Evolutionary conservation across 2,797 vertebrate genomes (phyloP), one percentile per base, ranked within the genome.

Genomic region (Gobio occitaniae): DNA sequence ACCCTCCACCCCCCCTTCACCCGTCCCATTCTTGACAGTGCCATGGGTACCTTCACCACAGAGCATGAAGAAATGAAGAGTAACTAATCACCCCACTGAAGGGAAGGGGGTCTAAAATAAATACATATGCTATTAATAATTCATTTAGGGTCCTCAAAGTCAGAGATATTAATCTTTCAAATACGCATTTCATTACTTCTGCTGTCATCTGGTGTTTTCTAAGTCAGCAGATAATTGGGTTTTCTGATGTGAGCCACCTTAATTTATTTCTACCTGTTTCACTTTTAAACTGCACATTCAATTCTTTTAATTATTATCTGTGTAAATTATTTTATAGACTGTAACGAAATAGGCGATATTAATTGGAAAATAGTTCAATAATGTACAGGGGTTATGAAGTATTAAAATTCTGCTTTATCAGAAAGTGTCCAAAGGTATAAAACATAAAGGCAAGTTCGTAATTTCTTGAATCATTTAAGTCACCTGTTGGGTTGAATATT

Each of bases 141-240:
- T 86, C 47, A 85, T 79, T 78, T 76, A 78, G 36, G 56, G 52
- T 87, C 76, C 72, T 90, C 87, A 90, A 90, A 89, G 87, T 89
- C 81, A 92, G 90, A 88, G 90, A 88, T 91, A 94, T 92, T 90
- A 90, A 93, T 91, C 87, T 93, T 93, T 92, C 89, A 92, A 85
- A 85, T 12, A 76, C 70, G 29, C 38, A 78, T 90, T 92, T 93
- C 88, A 87, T 91, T 88, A 85, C 77, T 83, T 87, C 19, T 15
- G 4, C 86, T 90, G 89, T 89, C 89, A 83, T 85, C 89, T 86
- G 88, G 6, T 19, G 56, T 88, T 90, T 86, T 84, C 66, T 68
- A 86, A 85, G 63, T 1, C 47, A 52, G n/a, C 25, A 70, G 44
- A 80, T 87, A 75, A 74, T 82, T 84, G 78, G 48, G 44, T 87